Base-by-base conservation (phyloP, 2,113 vertebrate genomes). In the Orthonyx spaldingii region DNA sequence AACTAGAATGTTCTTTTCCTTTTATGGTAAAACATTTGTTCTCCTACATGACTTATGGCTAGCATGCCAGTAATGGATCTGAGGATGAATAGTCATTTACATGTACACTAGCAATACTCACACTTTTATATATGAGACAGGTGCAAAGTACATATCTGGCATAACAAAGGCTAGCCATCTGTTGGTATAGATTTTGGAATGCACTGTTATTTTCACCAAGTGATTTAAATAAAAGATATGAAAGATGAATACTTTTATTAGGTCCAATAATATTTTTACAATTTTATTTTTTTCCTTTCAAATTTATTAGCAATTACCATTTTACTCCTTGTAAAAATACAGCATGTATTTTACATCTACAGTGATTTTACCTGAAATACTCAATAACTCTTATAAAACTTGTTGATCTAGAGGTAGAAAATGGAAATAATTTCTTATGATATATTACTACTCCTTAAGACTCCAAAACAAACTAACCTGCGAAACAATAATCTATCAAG, bases 81-180 rank as follows among this genome's bases (percentile, higher is more conserved):
- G 41, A 83, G 4, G 56, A 90, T 56, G 53, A 94, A 66, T 42
- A 88, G 56, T 59, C 14, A 75, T 84, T 94, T 87, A 77, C 35
- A 83, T 75, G 41, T 86, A 84, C 68, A 56, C 13, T 47, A 74
- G 49, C 16, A 46, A 41, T 56, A 66, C 42, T 85, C 80, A 83
- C 8, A 57, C 41, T 57, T 86, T 90, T 55, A 70, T 55, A n/a
- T n/a, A n/a, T n/a, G n/a, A n/a, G n/a, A n/a, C n/a, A n/a, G n/a
- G n/a, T n/a, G n/a, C n/a, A n/a, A 87, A 49, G 8, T 93, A 78
- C 15, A 2, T 89, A 81, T 71, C 44, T 70, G 23, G 55, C 2
- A 3, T 68, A 84, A 93, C 70, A 95, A 90, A 86, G 46, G 28
- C 52, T 87, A 90, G 30, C 56, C 68, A 84, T 93, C 92, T 96